phyloP scores from a whole-genome alignment of 2,113 vertebrate species.

The Dipodomys spectabilis region DNA sequence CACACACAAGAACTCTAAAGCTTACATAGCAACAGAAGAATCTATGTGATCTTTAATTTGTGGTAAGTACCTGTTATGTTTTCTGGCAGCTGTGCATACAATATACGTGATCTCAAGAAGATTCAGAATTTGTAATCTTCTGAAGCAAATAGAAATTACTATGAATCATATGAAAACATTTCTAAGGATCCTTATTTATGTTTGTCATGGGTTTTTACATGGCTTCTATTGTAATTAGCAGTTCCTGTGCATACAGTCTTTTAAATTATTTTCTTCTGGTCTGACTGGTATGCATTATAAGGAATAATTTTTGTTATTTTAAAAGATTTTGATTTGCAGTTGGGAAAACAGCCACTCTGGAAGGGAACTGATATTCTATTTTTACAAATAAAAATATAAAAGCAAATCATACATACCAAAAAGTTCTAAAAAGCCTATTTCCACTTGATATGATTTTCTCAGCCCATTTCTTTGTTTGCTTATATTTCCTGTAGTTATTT shows the following conservation, averaged over 20 bases:
- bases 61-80: no score
- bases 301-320: constrained; percentile 36
- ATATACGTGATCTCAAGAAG: background rate
- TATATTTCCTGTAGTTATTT: background rate
- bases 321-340: background rate
- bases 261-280: background rate
- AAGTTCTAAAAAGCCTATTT: constrained; percentile 5
- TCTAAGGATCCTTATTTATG: background rate
- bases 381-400: background rate
- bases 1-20: background rate
- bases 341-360: background rate
- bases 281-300: background rate
- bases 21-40: background rate
- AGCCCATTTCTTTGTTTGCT: background rate
- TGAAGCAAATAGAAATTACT: background rate
- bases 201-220: background rate
- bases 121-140: background rate
- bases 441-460: background rate
- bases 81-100: background rate
- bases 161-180: background rate
- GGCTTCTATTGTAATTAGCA: background rate
- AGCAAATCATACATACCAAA: constrained; percentile 28
- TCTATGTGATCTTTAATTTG: background rate
- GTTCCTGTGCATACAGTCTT: background rate
- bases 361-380: background rate